Conservation (phyloP, 2,888 invertebrate genomes). For the Pollenia angustigena region DNA sequence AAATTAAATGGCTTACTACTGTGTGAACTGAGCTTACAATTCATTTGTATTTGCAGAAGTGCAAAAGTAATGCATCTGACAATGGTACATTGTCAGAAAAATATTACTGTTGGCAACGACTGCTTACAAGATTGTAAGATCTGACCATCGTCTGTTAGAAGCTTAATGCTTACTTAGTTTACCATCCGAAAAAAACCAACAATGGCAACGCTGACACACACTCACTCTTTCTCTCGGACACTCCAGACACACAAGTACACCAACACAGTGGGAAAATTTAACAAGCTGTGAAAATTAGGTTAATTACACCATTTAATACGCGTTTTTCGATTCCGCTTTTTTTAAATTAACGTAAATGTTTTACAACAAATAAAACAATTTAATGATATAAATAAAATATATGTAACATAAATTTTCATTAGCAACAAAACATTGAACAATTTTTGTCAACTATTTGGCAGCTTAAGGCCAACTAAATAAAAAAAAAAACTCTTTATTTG, state of each 20-base stretch:
- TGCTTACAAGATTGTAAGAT: no score
- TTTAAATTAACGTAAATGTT: conserved; percentile 34
- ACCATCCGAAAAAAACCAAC: no score
- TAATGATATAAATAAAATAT: conserved; percentile 30
- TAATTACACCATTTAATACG: conserved; percentile 66
- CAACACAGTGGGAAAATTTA: conserved; percentile 58
- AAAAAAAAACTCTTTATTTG: background rate
- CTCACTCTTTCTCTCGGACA: no score
- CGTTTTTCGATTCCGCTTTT: conserved; percentile 14
- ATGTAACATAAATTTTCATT: conserved; percentile 39
- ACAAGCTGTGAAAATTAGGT: conserved; percentile 73
- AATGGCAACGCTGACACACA: no score
- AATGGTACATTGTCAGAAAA: no score
- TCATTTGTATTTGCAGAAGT: no score
- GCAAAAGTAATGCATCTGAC: no score
- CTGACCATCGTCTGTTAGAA: no score
- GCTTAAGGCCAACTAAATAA: conserved; percentile 42
- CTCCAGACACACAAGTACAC: background rate
- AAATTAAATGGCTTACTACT: no score
- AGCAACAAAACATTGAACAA: conserved; percentile 50
- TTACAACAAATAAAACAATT: conserved; percentile 60
- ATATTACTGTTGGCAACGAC: no score
- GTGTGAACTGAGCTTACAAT: no score
- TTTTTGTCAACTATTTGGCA: conserved; percentile 65
- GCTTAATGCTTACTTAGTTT: no score